These are phyloP conservation scores for Platygyra sinensis DNA, from an alignment of 64 coral and sea anemone genomes.

Conservation along the genomic window DNA sequence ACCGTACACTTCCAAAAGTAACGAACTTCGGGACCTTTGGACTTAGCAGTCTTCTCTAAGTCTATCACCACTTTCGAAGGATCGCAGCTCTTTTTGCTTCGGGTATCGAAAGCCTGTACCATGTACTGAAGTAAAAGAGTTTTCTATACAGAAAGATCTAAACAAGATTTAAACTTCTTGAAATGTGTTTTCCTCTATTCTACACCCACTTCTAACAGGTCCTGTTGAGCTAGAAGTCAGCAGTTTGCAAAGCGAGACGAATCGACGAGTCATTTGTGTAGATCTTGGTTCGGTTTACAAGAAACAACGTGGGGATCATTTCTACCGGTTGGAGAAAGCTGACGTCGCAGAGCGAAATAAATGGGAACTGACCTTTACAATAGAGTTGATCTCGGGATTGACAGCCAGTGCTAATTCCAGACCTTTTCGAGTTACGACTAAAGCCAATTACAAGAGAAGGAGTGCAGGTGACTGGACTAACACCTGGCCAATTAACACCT, in stretches of 20 bases:
- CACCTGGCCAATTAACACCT: too few species aligned
- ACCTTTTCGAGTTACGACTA: constrained; percentile 31
- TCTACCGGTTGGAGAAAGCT: constrained; percentile 19
- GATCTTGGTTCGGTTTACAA: constrained; percentile 18
- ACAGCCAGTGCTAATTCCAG: not conserved
- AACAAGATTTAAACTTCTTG: too few species aligned
- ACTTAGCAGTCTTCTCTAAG: too few species aligned
- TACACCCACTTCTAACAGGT: not conserved
- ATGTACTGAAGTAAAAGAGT: too few species aligned
- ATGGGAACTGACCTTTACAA: constrained; percentile 5
- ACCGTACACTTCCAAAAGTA: too few species aligned
- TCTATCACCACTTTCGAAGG: too few species aligned
- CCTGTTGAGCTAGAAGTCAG: not conserved
- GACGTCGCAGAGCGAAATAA: constrained; percentile 13
- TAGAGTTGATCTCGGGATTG: not conserved
- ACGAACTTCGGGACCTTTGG: too few species aligned
- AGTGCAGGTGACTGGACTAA: not conserved
- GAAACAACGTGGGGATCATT: not conserved
- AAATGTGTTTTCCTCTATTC: too few species aligned
- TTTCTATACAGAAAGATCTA: too few species aligned
- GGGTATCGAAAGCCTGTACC: too few species aligned
- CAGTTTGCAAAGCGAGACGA: not conserved
- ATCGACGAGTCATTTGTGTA: constrained; percentile 2
- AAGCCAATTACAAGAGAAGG: not conserved
- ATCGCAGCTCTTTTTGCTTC: too few species aligned